Percentiles rank a stretch among this genome's conserved stretches.
Evolutionary conservation across 2,113 vertebrate genomes (phyloP).

Genomic region (Zosterops pallidus): DNA sequence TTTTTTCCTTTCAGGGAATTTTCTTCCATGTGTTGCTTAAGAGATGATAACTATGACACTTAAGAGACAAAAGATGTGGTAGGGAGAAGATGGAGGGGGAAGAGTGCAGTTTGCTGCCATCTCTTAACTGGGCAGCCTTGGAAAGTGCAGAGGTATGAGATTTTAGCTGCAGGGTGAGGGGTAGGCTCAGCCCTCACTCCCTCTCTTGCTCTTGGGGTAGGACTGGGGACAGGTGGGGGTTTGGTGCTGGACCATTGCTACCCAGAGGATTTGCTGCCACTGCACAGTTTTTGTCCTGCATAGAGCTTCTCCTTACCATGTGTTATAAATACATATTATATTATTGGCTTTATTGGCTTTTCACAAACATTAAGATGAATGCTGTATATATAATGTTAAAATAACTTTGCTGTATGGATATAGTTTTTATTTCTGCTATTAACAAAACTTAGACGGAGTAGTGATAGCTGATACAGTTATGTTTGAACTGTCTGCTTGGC

Average conservation of each 20-base stretch:
- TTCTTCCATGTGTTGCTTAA: background rate
- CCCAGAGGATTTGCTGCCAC: background rate
- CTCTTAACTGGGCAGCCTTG: background rate
- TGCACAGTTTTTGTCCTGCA: background rate
- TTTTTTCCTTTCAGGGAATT: background rate
- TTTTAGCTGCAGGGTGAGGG: background rate
- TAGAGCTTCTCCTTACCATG: background rate
- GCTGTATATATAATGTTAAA: background rate
- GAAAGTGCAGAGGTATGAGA: background rate
- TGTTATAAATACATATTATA: background rate
- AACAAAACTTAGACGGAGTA: background rate
- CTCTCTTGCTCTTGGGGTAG: background rate
- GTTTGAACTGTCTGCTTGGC: background rate
- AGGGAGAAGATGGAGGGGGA: background rate
- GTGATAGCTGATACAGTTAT: background rate
- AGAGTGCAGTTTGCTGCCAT: background rate
- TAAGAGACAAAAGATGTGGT: background rate
- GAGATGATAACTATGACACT: background rate
- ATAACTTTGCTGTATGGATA: background rate
- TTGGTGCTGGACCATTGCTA: background rate
- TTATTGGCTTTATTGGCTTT: background rate
- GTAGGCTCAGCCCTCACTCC: fast-evolving
- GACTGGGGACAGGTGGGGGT: background rate
- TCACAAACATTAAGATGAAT: background rate
- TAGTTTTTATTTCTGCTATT: background rate